Conservation (phyloP, 2,888 invertebrate genomes). For the Lasius fuliginosus region DNA sequence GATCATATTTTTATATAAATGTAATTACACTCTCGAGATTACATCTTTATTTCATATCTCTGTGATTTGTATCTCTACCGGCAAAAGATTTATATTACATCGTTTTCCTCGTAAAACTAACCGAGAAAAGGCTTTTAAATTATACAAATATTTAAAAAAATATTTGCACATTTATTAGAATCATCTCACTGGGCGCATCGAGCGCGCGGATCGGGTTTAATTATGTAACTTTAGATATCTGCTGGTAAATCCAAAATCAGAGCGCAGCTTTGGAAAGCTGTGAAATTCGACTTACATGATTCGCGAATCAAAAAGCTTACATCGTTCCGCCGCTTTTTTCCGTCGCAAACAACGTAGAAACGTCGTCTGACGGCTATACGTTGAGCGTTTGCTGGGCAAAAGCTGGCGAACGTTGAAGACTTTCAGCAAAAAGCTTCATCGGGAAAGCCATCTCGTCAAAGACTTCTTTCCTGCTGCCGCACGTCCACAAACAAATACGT, state of each 20-base stretch:
- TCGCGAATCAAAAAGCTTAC: conserved; percentile 38
- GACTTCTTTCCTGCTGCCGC: conserved; percentile 46
- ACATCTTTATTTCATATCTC: conserved; percentile 10
- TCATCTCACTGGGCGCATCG: not conserved
- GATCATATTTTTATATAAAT: conserved; percentile 24
- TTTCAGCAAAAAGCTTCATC: conserved; percentile 52
- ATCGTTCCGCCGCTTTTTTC: conserved; percentile 41
- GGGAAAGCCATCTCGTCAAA: conserved; percentile 58
- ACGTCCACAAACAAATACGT: conserved; percentile 34
- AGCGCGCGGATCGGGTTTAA: not conserved
- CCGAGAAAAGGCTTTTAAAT: not conserved
- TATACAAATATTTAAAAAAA: not conserved
- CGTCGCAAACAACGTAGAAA: conserved; percentile 50
- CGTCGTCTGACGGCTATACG: conserved; percentile 46
- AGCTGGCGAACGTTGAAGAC: conserved; percentile 52
- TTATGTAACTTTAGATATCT: not conserved
- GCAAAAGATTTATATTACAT: not conserved
- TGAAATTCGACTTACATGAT: conserved; percentile 27
- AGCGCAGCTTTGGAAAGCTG: not conserved
- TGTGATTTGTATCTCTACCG: conserved; percentile 9
- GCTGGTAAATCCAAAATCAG: not conserved
- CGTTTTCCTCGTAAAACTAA: not conserved
- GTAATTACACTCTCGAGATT: conserved; percentile 10
- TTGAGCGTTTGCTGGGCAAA: conserved; percentile 44
- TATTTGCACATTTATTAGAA: not conserved